Conservation (phyloP, 2,113 vertebrate genomes). For the Xenotilapia leptura region DNA sequence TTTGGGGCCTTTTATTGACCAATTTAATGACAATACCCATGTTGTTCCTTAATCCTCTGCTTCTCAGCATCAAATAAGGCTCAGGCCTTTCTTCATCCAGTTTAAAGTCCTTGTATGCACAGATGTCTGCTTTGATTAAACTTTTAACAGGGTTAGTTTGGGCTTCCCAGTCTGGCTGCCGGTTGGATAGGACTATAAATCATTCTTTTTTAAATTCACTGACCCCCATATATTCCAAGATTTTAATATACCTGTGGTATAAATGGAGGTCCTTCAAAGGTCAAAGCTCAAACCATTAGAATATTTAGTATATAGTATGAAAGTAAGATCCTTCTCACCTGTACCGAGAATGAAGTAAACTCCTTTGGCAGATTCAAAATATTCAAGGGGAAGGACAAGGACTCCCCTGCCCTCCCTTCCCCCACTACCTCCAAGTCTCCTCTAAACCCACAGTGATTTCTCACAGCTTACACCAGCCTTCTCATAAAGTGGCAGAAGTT, state of each 20-base stretch:
- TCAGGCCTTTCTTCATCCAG: not conserved
- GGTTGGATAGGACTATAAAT: not conserved
- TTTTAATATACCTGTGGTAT: not conserved
- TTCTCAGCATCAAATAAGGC: not conserved
- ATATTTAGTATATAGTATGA: not conserved
- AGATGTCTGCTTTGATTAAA: not conserved
- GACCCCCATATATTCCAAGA: not conserved
- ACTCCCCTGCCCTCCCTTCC: not conserved
- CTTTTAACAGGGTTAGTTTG: not conserved
- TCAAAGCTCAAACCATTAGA: not conserved
- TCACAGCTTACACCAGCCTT: not conserved
- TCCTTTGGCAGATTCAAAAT: not conserved
- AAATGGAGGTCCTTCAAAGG: not conserved
- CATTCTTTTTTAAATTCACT: not conserved
- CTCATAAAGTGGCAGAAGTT: not conserved
- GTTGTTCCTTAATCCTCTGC: not conserved
- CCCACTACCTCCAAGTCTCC: not conserved
- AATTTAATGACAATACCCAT: not conserved
- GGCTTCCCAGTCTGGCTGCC: not conserved
- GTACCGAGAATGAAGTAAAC: fast-evolving
- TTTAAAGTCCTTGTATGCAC: not conserved
- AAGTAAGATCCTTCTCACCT: not conserved
- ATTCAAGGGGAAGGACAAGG: not conserved
- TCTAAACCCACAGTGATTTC: not conserved
- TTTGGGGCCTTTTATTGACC: not conserved